A percentile compares a stretch with the other conserved stretches of the same genome.
These are phyloP conservation scores for Drosophila micromelanica DNA, from an alignment of 1,140 invertebrate genomes.

Conservation along the genomic window DNA sequence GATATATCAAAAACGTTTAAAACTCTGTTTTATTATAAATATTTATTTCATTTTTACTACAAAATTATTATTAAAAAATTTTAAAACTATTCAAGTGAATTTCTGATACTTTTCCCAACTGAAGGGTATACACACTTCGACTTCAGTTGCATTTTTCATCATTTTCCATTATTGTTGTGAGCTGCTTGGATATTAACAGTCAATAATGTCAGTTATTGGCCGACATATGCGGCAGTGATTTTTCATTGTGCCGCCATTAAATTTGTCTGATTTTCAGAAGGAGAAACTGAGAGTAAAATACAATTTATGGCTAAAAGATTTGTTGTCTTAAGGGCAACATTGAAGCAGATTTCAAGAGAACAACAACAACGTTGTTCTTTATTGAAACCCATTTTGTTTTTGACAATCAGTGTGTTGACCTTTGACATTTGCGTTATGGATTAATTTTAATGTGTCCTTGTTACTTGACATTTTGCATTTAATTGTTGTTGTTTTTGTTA, in stretches of 20 bases:
- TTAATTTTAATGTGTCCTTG: conserved; percentile 11
- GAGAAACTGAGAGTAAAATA: conserved; percentile 21
- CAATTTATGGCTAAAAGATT: conserved; percentile 43
- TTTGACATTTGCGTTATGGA: conserved; percentile 15
- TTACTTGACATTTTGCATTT: not conserved
- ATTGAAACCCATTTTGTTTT: conserved; percentile 13
- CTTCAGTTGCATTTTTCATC: not conserved
- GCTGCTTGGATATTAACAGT: conserved; percentile 54
- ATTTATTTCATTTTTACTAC: no score
- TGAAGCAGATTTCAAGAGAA: conserved; percentile 14
- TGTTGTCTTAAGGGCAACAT: conserved; percentile 32
- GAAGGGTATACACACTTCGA: conserved; percentile 10
- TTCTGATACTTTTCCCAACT: not conserved
- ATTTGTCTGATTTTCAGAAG: conserved; percentile 5
- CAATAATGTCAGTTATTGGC: conserved; percentile 77
- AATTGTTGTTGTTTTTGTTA: not conserved
- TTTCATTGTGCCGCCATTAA: conserved; percentile 62
- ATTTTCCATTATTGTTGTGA: conserved; percentile 22
- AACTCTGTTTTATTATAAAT: no score
- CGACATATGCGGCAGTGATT: conserved; percentile 71
- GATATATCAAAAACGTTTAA: no score
- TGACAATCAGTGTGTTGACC: not conserved
- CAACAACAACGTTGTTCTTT: conserved; percentile 7
- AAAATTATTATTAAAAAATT: no score
- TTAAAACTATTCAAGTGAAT: not conserved